Percentiles rank a stretch among this genome's conserved stretches.
These are phyloP conservation scores for Nezara viridula DNA, from an alignment of 2,888 invertebrate species.

Conservation along the genomic window DNA sequence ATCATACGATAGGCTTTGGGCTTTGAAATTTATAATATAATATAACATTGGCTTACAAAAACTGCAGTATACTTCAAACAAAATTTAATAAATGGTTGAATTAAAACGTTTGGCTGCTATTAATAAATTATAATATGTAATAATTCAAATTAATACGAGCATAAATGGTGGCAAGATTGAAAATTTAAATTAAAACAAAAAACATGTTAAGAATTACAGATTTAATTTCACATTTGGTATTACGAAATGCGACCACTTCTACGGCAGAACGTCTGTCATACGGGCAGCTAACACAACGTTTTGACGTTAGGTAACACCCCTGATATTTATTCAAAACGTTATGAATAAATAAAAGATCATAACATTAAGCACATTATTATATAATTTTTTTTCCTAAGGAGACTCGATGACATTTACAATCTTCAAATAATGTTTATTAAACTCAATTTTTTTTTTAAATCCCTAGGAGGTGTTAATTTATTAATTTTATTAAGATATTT, in stretches of 20 bases:
- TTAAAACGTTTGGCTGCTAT: too few species aligned
- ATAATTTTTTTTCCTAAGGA: neutral
- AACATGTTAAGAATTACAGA: neutral
- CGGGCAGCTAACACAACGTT: neutral
- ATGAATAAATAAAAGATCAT: neutral
- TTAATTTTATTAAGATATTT: too few species aligned
- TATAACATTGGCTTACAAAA: too few species aligned
- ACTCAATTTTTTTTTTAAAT: too few species aligned
- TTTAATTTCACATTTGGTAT: neutral
- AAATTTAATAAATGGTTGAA: too few species aligned
- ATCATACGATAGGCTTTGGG: too few species aligned
- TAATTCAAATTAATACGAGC: too few species aligned
- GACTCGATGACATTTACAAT: neutral
- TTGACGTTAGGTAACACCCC: neutral
- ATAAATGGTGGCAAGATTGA: neutral
- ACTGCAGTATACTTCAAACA: too few species aligned
- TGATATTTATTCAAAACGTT: neutral
- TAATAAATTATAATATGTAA: too few species aligned
- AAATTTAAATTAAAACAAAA: neutral
- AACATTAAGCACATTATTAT: neutral
- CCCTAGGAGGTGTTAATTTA: too few species aligned
- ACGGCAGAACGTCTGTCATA: neutral
- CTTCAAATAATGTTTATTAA: too few species aligned
- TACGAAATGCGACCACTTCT: neutral
- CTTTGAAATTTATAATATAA: too few species aligned